These are phyloP conservation scores for Chymomyza costata DNA, from an alignment of 1,140 invertebrate species.

Conservation along the genomic window DNA sequence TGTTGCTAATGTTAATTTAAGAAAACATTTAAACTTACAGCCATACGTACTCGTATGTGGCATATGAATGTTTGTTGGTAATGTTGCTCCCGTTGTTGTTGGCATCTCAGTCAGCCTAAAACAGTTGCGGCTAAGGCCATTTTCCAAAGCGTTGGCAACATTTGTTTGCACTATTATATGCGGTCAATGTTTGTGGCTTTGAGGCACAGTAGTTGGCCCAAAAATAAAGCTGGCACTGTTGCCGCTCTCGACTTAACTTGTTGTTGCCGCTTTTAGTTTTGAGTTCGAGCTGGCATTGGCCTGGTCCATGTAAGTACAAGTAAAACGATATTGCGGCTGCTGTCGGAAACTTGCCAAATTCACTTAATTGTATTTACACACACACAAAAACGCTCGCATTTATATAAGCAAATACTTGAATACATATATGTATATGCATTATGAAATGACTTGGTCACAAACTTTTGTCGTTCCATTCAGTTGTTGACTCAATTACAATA, in stretches of 20 bases:
- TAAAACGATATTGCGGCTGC: too few relatives aligned
- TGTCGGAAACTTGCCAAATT: constrained; percentile 21
- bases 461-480: too few relatives aligned
- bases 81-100: constrained; percentile 23
- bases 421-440: too few relatives aligned
- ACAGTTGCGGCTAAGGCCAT: constrained; percentile 43
- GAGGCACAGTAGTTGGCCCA: constrained; percentile 20
- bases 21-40: constrained; percentile 44
- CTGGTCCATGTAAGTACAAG: too few relatives aligned
- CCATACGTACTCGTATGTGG: background rate
- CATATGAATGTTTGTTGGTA: constrained; percentile 4
- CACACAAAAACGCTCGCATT: too few relatives aligned
- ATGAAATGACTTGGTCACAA: too few relatives aligned
- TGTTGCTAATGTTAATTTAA: constrained; percentile 72
- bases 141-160: constrained; percentile 21
- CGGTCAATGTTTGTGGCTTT: constrained; percentile 45
- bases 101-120: too few relatives aligned
- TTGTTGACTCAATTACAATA: too few relatives aligned
- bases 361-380: constrained; percentile 16
- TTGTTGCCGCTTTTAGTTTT: constrained; percentile 21
- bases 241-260: background rate
- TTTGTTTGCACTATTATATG: constrained; percentile 62
- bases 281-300: too few relatives aligned
- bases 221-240: background rate
- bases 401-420: too few relatives aligned